These are phyloP conservation scores for Cisticola juncidis DNA, from an alignment of 2,113 vertebrate species.

Conservation along the genomic window DNA sequence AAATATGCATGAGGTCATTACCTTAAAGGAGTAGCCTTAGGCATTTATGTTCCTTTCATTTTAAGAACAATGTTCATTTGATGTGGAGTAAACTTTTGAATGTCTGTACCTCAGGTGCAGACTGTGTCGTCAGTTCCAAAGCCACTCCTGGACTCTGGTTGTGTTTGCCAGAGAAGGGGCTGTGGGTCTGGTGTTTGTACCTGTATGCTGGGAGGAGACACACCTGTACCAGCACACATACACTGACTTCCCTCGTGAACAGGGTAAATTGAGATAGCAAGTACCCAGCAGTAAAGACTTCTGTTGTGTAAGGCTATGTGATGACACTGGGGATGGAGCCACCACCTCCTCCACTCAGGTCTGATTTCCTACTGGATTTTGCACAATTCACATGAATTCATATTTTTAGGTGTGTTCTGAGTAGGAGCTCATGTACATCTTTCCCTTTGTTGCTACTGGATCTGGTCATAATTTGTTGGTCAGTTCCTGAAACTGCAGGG, in stretches of 20 bases:
- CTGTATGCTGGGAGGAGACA: neutral
- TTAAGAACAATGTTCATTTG: neutral
- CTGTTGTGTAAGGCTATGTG: neutral
- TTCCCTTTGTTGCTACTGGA: neutral
- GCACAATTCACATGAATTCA: neutral
- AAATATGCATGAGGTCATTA: neutral
- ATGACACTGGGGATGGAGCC: no score
- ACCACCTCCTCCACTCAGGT: neutral
- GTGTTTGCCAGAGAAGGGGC: neutral
- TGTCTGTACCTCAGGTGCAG: neutral
- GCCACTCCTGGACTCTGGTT: neutral
- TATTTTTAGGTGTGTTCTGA: neutral
- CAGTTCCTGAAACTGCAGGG: neutral
- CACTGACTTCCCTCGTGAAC: accelerated
- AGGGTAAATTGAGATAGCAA: no score
- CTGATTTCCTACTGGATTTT: neutral
- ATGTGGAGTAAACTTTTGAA: neutral
- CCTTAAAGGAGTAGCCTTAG: neutral
- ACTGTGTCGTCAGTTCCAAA: neutral
- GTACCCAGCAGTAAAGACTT: neutral
- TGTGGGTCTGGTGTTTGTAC: neutral
- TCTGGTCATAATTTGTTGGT: neutral
- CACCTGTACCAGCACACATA: neutral
- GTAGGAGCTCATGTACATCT: neutral
- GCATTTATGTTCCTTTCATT: neutral